Conservation (phyloP, 2,888 invertebrate species). For the Panzeria rudis region DNA sequence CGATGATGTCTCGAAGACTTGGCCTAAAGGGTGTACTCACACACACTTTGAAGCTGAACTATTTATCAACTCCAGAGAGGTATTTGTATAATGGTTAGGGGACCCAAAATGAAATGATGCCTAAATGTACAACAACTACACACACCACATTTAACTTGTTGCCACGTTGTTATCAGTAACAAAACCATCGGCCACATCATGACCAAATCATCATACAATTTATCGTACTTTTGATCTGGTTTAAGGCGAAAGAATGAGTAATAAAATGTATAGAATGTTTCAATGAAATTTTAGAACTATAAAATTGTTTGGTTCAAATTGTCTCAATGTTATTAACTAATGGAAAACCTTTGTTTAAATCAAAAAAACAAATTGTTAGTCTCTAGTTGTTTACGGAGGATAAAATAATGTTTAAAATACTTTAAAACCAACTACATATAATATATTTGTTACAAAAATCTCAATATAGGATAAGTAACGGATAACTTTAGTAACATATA, state of each 20-base stretch:
- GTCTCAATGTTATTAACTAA: background rate
- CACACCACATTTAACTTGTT: constrained; percentile 46
- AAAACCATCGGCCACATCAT: constrained; percentile 15
- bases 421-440: too few species aligned
- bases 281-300: background rate
- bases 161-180: constrained; percentile 7
- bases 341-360: background rate
- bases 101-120: constrained; percentile 33
- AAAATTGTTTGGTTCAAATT: background rate
- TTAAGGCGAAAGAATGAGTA: background rate
- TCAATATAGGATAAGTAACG: too few species aligned
- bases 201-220: background rate
- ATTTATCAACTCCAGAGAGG: constrained; percentile 34
- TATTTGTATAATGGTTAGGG: constrained; percentile 5
- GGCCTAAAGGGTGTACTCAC: too few species aligned
- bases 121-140: background rate
- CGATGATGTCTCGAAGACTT: too few species aligned
- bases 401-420: too few species aligned
- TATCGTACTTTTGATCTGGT: constrained; percentile 2
- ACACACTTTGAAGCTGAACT: background rate
- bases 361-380: too few species aligned
- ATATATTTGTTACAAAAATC: too few species aligned
- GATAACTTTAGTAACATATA: too few species aligned
- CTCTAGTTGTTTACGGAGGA: too few species aligned
- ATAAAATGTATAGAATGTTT: constrained; percentile 9